Evolutionary conservation across 2,113 vertebrate species (phyloP), one percentile per base, ranked within the genome.

Genomic region (Athene noctua): DNA sequence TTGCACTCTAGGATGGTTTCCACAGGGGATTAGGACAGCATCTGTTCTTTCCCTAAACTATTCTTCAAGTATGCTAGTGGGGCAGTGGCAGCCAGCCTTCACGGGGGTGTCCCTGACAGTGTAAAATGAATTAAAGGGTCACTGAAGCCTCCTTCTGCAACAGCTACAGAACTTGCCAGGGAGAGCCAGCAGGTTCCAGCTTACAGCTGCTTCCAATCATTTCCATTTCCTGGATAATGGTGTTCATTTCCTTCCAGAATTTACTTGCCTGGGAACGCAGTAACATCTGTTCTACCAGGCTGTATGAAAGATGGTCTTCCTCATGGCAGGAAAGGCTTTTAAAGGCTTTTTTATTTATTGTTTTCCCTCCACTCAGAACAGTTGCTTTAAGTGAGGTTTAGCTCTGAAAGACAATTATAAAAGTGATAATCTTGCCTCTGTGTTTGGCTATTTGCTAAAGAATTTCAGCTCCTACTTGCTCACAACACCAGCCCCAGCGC

Each of bases 131-230:
- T 66, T 38, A 44, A 65, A 44, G 46, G 29, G 55, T 36, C n/a
- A 18, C 7, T 0, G 0, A 67, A 92, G 29, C 32, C 30, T 22
- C 0, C 0, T 26, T 88, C 46, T 47, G 27, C 63, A 10, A 32
- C 2, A 7, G 34, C 19, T 4, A 5, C 47, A 44, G 84, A 18
- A 34, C 40, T 51, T 87, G 71, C 49, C 77, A 71, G 54, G 42
- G 38, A 71, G 57, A 92, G 51, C 16, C 80, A 67, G 61, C 3
- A 22, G 52, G 20, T 30, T 80, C 38, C 26, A 15, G 44, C 16
- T 51, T 3, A 3, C 96, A 96, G 92, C 95, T 97, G 96, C 73
- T 95, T 81, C 80, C 57, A 87, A 91, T 94, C 58, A 42, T 29
- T 89, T 62, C 78, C 25, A 87, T 86, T 88, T 94, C 94, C 94